Conservation (phyloP, 1,140 invertebrate species). For the Drosophila ohnishii region DNA sequence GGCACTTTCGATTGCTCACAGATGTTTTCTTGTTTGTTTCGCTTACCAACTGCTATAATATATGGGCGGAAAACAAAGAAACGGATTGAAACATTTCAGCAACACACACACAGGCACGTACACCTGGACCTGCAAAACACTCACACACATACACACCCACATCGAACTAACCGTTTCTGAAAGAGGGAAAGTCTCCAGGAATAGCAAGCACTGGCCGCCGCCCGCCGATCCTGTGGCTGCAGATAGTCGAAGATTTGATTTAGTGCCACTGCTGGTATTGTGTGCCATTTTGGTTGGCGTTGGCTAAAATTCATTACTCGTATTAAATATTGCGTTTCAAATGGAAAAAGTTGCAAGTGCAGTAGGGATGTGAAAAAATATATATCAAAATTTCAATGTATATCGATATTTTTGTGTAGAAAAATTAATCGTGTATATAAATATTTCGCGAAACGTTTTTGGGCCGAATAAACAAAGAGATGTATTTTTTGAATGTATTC, state of each 20-base stretch:
- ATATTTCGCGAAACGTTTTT: not conserved
- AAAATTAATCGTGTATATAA: not conserved
- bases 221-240: slow-evolving; percentile 53
- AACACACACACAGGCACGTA: slow-evolving; percentile 7
- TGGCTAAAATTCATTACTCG: slow-evolving; percentile 70
- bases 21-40: slow-evolving; percentile 23
- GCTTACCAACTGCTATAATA: slow-evolving; percentile 18
- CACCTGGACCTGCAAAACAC: slow-evolving; percentile 14
- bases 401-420: slow-evolving; percentile 4
- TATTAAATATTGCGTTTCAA: slow-evolving; percentile 48
- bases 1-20: slow-evolving; percentile 26
- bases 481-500: not conserved
- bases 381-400: slow-evolving; percentile 2
- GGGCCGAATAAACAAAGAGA: not conserved
- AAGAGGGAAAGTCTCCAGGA: slow-evolving; percentile 77
- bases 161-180: slow-evolving; percentile 76
- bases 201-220: slow-evolving; percentile 72
- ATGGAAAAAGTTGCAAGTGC: slow-evolving; percentile 49
- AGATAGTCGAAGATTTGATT: slow-evolving; percentile 77
- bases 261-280: slow-evolving; percentile 73
- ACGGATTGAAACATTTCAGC: slow-evolving; percentile 32
- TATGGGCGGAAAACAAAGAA: slow-evolving; percentile 19
- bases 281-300: slow-evolving; percentile 74
- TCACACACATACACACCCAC: slow-evolving; percentile 2
- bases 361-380: slow-evolving; percentile 8